A percentile compares a stretch with the other conserved stretches of the same genome.
Conservation (phyloP, 23 tunicate species). For the Corella eumyota region DNA sequence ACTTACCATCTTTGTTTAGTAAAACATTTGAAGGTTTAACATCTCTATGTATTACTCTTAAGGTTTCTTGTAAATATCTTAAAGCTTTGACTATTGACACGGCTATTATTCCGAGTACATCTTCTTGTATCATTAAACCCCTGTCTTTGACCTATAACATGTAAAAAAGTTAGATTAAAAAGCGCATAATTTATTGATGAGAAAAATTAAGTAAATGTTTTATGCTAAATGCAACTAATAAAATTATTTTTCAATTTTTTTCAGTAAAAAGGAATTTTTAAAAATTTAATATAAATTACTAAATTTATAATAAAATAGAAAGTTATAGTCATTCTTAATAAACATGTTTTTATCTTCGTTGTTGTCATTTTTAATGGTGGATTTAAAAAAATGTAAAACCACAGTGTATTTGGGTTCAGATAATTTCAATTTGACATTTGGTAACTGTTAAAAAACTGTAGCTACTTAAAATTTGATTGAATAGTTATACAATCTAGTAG, state of each 20-base stretch:
- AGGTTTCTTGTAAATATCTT: slow-evolving; percentile 76
- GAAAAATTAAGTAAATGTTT: background rate
- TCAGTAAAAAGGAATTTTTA: background rate
- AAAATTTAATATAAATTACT: background rate
- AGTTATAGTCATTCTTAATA: too few relatives aligned
- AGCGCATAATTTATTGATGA: too few relatives aligned
- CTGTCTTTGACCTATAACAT: slow-evolving; percentile 87
- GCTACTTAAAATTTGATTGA: too few relatives aligned
- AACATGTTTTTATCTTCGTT: too few relatives aligned
- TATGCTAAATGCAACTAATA: background rate
- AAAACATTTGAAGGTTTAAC: slow-evolving; percentile 96
- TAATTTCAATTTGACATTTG: too few relatives aligned
- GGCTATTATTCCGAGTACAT: slow-evolving; percentile 82
- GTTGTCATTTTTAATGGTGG: too few relatives aligned
- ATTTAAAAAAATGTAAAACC: too few relatives aligned
- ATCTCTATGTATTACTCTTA: slow-evolving; percentile 95
- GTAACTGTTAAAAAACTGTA: too few relatives aligned
- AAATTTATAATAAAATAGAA: too few relatives aligned
- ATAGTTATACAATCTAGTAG: too few relatives aligned
- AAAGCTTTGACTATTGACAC: slow-evolving; percentile 94
- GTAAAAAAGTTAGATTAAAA: background rate
- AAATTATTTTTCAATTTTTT: too few relatives aligned
- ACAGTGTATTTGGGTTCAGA: too few relatives aligned
- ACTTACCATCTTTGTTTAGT: slow-evolving; percentile 72
- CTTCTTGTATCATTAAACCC: slow-evolving; percentile 60